These are phyloP conservation scores for Hoplias malabaricus DNA, from an alignment of 2,113 vertebrate genomes.

Conservation along the genomic window DNA sequence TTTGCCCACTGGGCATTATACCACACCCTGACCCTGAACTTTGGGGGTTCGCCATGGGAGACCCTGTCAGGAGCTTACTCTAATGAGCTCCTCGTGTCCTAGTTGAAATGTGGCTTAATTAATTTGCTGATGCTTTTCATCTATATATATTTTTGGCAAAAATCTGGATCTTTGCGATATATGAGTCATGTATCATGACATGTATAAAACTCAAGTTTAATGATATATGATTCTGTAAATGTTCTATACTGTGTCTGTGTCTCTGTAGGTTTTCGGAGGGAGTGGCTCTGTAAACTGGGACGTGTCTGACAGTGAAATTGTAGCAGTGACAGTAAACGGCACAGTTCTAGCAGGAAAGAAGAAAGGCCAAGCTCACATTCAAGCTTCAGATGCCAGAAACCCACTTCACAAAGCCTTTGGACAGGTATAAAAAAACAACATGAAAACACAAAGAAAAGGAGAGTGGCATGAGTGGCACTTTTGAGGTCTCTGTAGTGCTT, in stretches of 20 bases:
- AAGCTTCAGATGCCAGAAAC: conserved; percentile 66
- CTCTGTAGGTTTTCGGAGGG: conserved; percentile 65
- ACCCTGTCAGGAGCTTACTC: no score
- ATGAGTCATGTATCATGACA: no score
- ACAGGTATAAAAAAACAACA: conserved; percentile 51
- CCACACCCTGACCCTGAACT: no score
- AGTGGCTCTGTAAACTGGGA: conserved; percentile 71
- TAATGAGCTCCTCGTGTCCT: no score
- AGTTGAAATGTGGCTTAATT: no score
- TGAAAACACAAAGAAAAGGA: conserved; percentile 15
- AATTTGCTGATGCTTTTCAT: no score
- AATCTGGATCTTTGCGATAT: no score
- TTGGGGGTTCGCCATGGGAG: no score
- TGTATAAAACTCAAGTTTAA: no score
- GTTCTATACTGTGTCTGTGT: not conserved
- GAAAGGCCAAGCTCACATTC: conserved; percentile 54
- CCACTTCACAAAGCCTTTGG: conserved; percentile 60
- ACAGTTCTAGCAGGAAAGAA: conserved; percentile 59
- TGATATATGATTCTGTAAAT: no score
- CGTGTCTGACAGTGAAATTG: conserved; percentile 71
- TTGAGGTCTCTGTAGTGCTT: not conserved
- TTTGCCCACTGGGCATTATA: no score
- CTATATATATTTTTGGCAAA: no score
- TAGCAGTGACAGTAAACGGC: conserved; percentile 71
- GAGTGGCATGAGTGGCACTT: not conserved